These are phyloP conservation scores for Microcebus ravelobensis DNA, from an alignment of 2,113 vertebrate species.

Conservation along the genomic window DNA sequence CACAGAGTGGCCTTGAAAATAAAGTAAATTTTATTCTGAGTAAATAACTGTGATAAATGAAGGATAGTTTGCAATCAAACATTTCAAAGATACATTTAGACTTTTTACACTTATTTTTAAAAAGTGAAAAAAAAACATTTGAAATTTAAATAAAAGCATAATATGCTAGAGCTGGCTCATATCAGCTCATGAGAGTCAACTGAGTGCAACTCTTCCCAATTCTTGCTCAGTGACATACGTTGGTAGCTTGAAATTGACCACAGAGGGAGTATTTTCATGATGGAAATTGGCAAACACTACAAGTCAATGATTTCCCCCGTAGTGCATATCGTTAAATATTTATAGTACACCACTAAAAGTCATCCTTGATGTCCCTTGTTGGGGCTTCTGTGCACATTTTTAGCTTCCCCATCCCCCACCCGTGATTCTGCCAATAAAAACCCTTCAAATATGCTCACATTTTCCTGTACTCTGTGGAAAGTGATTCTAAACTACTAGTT, in stretches of 20 bases:
- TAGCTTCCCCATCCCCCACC: neutral
- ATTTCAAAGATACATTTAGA: neutral
- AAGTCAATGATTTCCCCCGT: neutral
- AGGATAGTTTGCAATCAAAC: neutral
- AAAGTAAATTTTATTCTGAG: neutral
- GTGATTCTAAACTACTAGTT: neutral
- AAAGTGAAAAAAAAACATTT: neutral
- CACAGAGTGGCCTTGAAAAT: neutral
- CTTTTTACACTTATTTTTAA: neutral
- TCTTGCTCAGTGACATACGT: neutral
- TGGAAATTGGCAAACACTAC: neutral
- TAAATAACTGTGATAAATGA: neutral
- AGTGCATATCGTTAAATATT: constrained; percentile 34
- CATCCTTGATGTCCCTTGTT: neutral
- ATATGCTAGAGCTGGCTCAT: neutral
- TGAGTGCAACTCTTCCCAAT: too few relatives aligned
- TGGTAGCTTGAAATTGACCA: constrained; percentile 33
- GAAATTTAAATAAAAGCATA: neutral
- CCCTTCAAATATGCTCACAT: neutral
- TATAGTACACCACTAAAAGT: neutral
- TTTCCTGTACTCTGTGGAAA: neutral
- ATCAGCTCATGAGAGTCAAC: neutral
- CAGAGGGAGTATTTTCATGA: constrained; percentile 9
- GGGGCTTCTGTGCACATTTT: neutral
- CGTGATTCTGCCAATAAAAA: neutral